A percentile compares a stretch with the other conserved stretches of the same genome.
Conservation (phyloP, 2,113 vertebrate genomes). For the Oreochromis spilurus region DNA sequence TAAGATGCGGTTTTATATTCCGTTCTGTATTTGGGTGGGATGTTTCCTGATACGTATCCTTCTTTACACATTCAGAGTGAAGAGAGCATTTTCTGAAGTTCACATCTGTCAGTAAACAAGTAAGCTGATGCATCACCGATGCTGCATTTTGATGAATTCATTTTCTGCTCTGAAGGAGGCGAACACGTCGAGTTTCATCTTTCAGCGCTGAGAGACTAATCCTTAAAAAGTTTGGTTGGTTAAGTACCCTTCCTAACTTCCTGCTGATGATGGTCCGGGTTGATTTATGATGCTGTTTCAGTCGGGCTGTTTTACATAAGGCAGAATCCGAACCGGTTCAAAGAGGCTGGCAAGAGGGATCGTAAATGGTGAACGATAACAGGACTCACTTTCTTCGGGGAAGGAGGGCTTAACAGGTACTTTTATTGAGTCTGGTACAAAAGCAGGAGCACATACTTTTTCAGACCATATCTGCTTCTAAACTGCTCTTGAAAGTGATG, state of each 20-base stretch:
- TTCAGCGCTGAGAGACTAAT: background rate
- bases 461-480: slow-evolving; percentile 23
- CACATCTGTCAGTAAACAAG: background rate
- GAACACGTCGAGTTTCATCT: background rate
- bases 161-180: background rate
- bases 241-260: background rate
- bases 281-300: background rate
- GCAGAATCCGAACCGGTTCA: background rate
- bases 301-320: slow-evolving; percentile 1
- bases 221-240: background rate
- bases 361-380: slow-evolving; percentile 2
- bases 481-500: slow-evolving; percentile 40
- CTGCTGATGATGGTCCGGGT: background rate
- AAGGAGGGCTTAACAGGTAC: slow-evolving; percentile 18
- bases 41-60: background rate
- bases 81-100: background rate
- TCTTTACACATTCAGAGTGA: background rate
- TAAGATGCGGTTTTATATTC: background rate
- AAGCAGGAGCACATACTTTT: slow-evolving; percentile 21
- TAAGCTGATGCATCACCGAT: background rate
- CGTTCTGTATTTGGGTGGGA: background rate
- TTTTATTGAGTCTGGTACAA: slow-evolving; percentile 19
- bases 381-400: background rate
- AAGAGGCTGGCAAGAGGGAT: background rate
- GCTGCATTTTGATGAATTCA: background rate